A percentile compares a stretch with the other conserved stretches of the same genome.
Evolutionary conservation across 2,888 invertebrate genomes (phyloP).

Genomic region (Tetramorium bicarinatum): DNA sequence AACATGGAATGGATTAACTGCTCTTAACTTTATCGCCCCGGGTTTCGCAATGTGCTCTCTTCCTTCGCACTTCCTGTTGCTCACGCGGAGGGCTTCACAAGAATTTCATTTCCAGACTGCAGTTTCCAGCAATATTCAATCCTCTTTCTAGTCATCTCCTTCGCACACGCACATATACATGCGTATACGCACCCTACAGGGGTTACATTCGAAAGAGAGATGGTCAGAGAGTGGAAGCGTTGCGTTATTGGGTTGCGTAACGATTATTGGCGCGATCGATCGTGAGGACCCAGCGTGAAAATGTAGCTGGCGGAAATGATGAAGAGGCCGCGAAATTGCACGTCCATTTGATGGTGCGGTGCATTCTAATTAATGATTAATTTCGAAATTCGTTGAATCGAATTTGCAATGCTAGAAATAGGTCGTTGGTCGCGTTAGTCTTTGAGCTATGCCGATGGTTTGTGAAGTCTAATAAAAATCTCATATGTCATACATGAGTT

Average conservation of each 20-base stretch:
- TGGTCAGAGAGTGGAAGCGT: conserved; percentile 56
- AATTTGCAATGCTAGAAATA: conserved; percentile 11
- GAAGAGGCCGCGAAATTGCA: conserved; percentile 42
- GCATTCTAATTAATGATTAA: conserved; percentile 55
- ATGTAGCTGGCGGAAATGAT: conserved; percentile 57
- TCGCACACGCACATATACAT: conserved; percentile 3
- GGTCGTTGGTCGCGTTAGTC: conserved; percentile 6
- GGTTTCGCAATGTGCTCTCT: conserved; percentile 29
- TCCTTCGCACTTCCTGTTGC: conserved; percentile 26
- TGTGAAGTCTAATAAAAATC: neutral
- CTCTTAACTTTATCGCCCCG: conserved; percentile 40
- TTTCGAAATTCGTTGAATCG: conserved; percentile 34
- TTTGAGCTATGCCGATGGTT: neutral
- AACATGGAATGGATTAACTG: conserved; percentile 41
- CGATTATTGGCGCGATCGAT: conserved; percentile 57
- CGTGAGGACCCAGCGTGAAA: conserved; percentile 45
- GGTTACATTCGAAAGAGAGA: conserved; percentile 31
- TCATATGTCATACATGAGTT: neutral
- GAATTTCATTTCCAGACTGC: conserved; percentile 57
- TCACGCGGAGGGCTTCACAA: conserved; percentile 16
- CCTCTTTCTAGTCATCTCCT: conserved; percentile 20
- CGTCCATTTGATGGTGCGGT: conserved; percentile 37
- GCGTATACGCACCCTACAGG: neutral
- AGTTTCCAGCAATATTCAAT: conserved; percentile 60
- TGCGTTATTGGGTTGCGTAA: conserved; percentile 45